A percentile compares a stretch with the other conserved stretches of the same genome.
These are phyloP conservation scores for Aegotheles bennettii DNA, from an alignment of 2,113 vertebrate species.

Conservation along the genomic window DNA sequence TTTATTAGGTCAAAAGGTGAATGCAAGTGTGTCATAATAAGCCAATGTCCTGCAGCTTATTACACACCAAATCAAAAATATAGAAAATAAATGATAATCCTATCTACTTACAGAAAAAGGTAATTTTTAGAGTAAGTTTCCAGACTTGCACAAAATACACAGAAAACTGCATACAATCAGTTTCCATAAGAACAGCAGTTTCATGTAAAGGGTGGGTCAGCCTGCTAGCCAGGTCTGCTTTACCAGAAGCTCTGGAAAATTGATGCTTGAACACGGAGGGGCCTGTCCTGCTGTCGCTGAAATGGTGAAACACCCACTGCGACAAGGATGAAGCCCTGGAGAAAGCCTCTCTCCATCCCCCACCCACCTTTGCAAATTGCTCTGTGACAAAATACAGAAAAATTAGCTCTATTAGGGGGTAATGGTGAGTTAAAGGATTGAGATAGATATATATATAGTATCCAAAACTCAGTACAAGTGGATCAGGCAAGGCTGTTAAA, in stretches of 20 bases:
- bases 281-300: not conserved
- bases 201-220: not conserved
- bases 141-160: conserved; percentile 55
- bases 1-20: conserved; percentile 54
- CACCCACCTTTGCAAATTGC: not conserved
- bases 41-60: conserved; percentile 67
- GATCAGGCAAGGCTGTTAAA: not conserved
- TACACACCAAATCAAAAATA: conserved; percentile 51
- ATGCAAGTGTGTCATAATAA: conserved; percentile 54
- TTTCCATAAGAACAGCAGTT: conserved; percentile 62
- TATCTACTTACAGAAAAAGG: conserved; percentile 60
- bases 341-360: not conserved
- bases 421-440: not conserved
- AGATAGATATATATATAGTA: not conserved
- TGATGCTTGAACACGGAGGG: not conserved
- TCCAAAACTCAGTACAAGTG: not conserved
- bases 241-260: not conserved
- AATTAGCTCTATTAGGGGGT: not conserved
- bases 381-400: not conserved
- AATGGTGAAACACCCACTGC: not conserved
- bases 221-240: not conserved
- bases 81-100: conserved; percentile 65
- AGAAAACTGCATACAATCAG: conserved; percentile 53
- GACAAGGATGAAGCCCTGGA: not conserved
- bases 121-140: conserved; percentile 46